Base-by-base conservation (phyloP, 1,140 invertebrate species). In the Lepeophtheirus salmonis region DNA sequence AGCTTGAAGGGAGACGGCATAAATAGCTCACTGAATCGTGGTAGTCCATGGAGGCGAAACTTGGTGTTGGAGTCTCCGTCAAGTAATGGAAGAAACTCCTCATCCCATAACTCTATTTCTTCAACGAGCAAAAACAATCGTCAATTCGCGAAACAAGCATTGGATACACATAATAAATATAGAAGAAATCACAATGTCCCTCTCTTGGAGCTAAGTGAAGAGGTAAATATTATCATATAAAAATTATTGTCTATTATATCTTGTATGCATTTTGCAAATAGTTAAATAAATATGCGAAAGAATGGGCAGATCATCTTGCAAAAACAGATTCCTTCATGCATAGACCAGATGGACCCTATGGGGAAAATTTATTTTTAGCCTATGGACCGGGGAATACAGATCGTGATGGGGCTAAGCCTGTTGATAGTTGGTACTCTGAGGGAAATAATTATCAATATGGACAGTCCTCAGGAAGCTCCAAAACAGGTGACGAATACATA, bases 261-360 rank as follows among this genome's bases (percentile, higher is more conserved):
- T 4, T 12, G 13, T n/a, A 3, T 57, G 14, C 16, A 3, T 3
- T 59, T 62, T 13, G 1, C 16, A 59, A 66, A n/a, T 64, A 79
- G 72, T 65, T 84, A 16, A 78, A 78, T 66, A 80, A 80, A 67
- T 80, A 80, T 64, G 77, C 84, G 65, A 80, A 88, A 71, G 82
- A 84, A 68, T 89, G 86, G 86, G 86, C 86, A 0, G 80, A 83
- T 62, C 73, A 78, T 56, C 67, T 90, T 20, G 81, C 80, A 1
- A 73, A 76, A 24, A 79, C 72, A 61, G 80, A 82, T 41, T 73
- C 71, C 55, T 75, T 89, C 65, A 75, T 83, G 63, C 88, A 91
- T 68, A 80, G 85, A 24, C 76, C 56, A 48, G 62, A 66, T 50
- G 67, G 67, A 22, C 62, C 67, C 26, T 86, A 86, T 68, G 84